Conservation (phyloP, 2,888 invertebrate species). For the Hirtodrosophila alboralis region DNA sequence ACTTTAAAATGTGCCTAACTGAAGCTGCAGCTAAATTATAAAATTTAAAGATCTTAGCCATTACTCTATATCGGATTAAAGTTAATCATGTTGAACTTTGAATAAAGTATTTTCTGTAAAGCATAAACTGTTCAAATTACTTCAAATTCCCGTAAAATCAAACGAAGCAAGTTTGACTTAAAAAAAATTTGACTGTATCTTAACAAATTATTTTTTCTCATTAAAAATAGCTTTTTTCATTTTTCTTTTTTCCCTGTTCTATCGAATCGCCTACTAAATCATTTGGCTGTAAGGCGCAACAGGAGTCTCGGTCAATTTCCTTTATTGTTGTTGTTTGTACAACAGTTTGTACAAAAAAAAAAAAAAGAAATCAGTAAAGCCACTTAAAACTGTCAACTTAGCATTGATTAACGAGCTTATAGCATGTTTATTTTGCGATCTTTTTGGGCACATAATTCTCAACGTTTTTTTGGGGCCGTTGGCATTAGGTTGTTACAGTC, state of each 20-base stretch:
- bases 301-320: constrained; percentile 48
- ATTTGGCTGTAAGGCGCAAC: constrained; percentile 52
- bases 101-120: too few species aligned
- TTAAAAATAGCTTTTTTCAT: constrained; percentile 31
- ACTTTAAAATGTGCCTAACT: too few species aligned
- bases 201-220: constrained; percentile 12
- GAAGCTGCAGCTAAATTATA: too few species aligned
- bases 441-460: constrained; percentile 53
- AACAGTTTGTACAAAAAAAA: constrained; percentile 2
- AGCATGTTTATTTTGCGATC: constrained; percentile 73
- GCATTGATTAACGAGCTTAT: constrained; percentile 79
- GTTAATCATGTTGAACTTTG: too few species aligned
- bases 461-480: constrained; percentile 22
- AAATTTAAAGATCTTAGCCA: too few species aligned
- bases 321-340: constrained; percentile 6
- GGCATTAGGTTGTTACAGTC: constrained; percentile 26
- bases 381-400: constrained; percentile 78
- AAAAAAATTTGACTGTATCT: too few species aligned
- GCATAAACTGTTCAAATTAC: too few species aligned
- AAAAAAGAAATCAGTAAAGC: constrained; percentile 46
- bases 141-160: too few species aligned
- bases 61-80: too few species aligned
- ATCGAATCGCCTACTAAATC: constrained; percentile 54
- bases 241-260: constrained; percentile 3
- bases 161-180: too few species aligned